A percentile compares a stretch with the other conserved stretches of the same genome.
phyloP scores from a whole-genome alignment of 2,797 vertebrate genomes.

The Potorous gilbertii region DNA sequence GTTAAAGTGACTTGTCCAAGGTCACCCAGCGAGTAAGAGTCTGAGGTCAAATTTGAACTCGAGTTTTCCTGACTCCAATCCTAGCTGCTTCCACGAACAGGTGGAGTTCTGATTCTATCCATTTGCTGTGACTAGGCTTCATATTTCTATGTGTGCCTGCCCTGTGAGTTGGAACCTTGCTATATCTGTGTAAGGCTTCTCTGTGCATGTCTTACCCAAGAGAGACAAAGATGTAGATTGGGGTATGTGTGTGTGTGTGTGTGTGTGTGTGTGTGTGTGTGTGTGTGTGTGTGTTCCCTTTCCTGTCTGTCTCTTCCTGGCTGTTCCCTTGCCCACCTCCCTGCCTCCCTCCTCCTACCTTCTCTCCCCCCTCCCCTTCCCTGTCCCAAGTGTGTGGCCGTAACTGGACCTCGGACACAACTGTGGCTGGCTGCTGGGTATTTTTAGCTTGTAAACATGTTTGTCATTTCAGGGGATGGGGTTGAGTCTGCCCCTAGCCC shows the following conservation, averaged over 20 bases:
- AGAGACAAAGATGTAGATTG: not conserved
- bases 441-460: slow-evolving; percentile 82
- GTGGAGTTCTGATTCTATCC: not conserved
- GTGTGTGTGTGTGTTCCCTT: not conserved
- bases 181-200: not conserved
- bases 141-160: not conserved
- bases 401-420: slow-evolving; percentile 78
- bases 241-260: not conserved
- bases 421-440: slow-evolving; percentile 70
- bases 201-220: not conserved
- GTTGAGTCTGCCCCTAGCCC: slow-evolving; percentile 61
- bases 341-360: slow-evolving; percentile 4
- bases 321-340: slow-evolving; percentile 25
- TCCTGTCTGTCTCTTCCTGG: slow-evolving; percentile 57
- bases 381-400: slow-evolving; percentile 53
- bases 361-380: slow-evolving; percentile 50
- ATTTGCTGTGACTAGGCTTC: not conserved
- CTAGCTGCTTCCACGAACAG: not conserved
- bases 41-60: not conserved
- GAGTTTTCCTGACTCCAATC: not conserved
- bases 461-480: slow-evolving; percentile 76
- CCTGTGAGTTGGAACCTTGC: not conserved
- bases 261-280: slow-evolving; percentile 1
- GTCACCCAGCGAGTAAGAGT: not conserved
- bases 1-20: not conserved